These are phyloP conservation scores for Cyclopterus lumpus DNA, from an alignment of 2,797 vertebrate genomes.

Conservation along the genomic window DNA sequence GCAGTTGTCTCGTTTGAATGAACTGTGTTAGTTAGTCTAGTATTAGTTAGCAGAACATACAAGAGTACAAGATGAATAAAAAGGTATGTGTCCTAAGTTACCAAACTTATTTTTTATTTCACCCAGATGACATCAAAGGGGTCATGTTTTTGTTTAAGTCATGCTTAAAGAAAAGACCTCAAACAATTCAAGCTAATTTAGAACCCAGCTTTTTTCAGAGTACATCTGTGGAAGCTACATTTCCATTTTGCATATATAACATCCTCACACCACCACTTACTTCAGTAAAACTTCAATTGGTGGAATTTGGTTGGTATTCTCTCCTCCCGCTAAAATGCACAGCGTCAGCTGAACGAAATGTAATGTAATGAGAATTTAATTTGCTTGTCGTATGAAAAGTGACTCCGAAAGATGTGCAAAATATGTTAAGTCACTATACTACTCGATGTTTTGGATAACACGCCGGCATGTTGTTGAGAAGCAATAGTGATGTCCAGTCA, in stretches of 20 bases:
- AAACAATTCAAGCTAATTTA: not conserved
- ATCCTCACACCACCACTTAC: constrained; percentile 1
- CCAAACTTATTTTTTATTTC: not conserved
- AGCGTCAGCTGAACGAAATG: not conserved
- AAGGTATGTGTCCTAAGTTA: not conserved
- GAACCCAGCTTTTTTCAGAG: constrained; percentile 3
- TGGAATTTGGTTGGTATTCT: constrained; percentile 12
- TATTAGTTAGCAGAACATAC: not conserved
- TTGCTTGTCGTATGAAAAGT: not conserved
- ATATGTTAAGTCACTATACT: not conserved
- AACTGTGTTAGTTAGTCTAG: not conserved
- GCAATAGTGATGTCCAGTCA: constrained; percentile 4
- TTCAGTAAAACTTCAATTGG: constrained; percentile 13
- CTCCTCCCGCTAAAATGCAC: not conserved
- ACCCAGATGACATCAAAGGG: not conserved
- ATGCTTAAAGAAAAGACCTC: constrained; percentile 1
- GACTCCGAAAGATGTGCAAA: constrained; percentile 7
- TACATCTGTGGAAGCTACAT: constrained; percentile 2
- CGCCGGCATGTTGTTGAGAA: not conserved
- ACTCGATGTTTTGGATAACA: constrained; percentile 7
- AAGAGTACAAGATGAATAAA: not conserved
- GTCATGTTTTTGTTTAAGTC: not conserved
- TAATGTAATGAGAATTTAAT: too few species aligned
- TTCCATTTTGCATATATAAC: constrained; percentile 17
- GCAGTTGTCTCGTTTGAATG: not conserved